Base-by-base conservation (phyloP, 2,113 vertebrate genomes). In the Illadopsis cleaveri region DNA sequence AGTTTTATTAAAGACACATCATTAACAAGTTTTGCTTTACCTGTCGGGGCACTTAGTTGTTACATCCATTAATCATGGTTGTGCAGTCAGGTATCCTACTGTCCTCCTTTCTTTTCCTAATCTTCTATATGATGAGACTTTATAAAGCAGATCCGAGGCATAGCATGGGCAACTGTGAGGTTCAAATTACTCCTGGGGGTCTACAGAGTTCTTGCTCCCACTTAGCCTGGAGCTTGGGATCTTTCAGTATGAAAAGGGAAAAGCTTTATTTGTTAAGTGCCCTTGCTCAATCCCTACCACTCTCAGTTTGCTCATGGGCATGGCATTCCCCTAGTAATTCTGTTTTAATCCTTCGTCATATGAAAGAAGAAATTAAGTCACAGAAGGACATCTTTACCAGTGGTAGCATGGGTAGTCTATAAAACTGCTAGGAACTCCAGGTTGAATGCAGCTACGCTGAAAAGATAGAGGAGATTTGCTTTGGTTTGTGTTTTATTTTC, bases 321-420 rank as follows among this genome's bases (percentile, higher is more conserved):
- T 71, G 28, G 4, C 27, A 64, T 83, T 83, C 17, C n/a, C 31
- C 20, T 53, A 86, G 38, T 45, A 83, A 28, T 75, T 89, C 42
- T 40, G 24, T 77, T 80, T 72, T 45, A 40, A 27, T 54, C 10
- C 4, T 7, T 13, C 27, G 50, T 16, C 31, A 30, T 57, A 40
- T 5, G 51, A 58, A 86, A 78, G 57, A 71, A 76, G 53, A 86
- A 88, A 42, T 89, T 44, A 71, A 86, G 42, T 23, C 35, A 54
- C 7, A 24, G 42, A 58, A 65, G 33, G 35, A 53, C 0, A 0
- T 19, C 45, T 69, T 90, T 82, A 33, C 15, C 31, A 47, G 23
- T 28, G 82, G 65, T 96, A 93, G 93, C 65, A 61, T 9, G 20
- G 35, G 64, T 60, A 92, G 83, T 88, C 68, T 90, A 86, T 87